Conservation (phyloP, 1,140 invertebrate genomes). For the Drosophila kanapiae region DNA sequence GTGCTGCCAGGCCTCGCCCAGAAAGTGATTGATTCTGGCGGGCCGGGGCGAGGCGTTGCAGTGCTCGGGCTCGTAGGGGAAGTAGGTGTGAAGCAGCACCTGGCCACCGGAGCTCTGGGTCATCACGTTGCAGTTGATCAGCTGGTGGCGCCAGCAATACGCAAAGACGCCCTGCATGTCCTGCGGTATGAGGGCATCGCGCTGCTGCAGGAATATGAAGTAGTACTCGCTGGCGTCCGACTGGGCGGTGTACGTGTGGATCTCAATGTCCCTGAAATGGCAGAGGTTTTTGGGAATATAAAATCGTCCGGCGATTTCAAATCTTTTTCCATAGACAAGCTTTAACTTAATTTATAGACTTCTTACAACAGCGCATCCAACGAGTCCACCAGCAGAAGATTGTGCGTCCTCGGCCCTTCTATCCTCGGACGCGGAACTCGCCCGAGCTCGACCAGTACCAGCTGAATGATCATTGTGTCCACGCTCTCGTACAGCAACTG, state of each 20-base stretch:
- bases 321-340: too few relatives aligned
- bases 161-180: slow-evolving; percentile 66
- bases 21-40: slow-evolving; percentile 51
- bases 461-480: slow-evolving; percentile 61
- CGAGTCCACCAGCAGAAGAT: slow-evolving; percentile 60
- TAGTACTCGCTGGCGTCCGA: slow-evolving; percentile 62
- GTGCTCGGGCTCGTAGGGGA: slow-evolving; percentile 40
- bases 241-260: slow-evolving; percentile 40
- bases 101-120: slow-evolving; percentile 53
- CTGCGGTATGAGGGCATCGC: slow-evolving; percentile 35
- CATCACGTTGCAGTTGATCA: slow-evolving; percentile 70
- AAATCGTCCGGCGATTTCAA: background rate
- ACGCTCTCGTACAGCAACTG: slow-evolving; percentile 67
- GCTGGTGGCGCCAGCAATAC: slow-evolving; percentile 66
- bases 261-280: slow-evolving; percentile 52
- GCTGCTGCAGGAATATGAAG: slow-evolving; percentile 65
- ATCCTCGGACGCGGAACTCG: slow-evolving; percentile 18
- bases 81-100: slow-evolving; percentile 62
- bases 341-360: background rate
- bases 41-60: slow-evolving; percentile 23
- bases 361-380: slow-evolving; percentile 58
- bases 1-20: slow-evolving; percentile 38
- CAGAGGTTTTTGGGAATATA: background rate
- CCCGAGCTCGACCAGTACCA: slow-evolving; percentile 46
- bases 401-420: slow-evolving; percentile 41